phyloP scores from a whole-genome alignment of 2,888 invertebrate species.

The Drosophila yooni region DNA sequence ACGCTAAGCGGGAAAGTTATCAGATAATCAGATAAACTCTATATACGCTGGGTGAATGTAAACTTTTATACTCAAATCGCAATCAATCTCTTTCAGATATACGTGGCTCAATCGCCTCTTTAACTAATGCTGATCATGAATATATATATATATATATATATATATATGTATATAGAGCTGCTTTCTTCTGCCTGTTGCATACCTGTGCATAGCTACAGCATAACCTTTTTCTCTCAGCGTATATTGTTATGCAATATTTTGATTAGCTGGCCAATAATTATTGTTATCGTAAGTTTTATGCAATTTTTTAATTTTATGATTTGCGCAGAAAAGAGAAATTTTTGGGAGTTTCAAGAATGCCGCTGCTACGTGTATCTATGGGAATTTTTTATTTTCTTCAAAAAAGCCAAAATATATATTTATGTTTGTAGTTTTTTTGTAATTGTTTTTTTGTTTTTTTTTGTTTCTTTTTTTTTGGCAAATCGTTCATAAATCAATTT shows the following conservation, averaged over 20 bases:
- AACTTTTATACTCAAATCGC: background rate
- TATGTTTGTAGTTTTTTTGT: background rate
- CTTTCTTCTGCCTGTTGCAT: background rate
- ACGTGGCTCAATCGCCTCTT: background rate
- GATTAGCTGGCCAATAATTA: background rate
- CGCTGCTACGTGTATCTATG: background rate
- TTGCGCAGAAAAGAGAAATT: background rate
- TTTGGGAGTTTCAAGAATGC: too few species aligned
- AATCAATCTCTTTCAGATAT: background rate
- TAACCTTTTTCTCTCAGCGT: background rate
- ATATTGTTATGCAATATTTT: background rate
- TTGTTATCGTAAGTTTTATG: background rate
- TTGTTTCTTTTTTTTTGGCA: conserved; percentile 49
- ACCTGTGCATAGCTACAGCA: background rate
- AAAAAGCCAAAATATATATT: background rate
- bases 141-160: background rate
- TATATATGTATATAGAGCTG: background rate
- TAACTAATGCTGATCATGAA: background rate
- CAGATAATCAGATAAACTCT: background rate
- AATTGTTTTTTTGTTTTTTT: background rate
- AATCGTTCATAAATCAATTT: conserved; percentile 80
- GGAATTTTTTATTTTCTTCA: background rate
- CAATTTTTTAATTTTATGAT: background rate
- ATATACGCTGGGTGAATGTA: background rate
- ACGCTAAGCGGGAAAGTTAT: background rate